A percentile compares a stretch with the other conserved stretches of the same genome.
Evolutionary conservation across 2,888 invertebrate species (phyloP).

Genomic region (Torymus auratus): DNA sequence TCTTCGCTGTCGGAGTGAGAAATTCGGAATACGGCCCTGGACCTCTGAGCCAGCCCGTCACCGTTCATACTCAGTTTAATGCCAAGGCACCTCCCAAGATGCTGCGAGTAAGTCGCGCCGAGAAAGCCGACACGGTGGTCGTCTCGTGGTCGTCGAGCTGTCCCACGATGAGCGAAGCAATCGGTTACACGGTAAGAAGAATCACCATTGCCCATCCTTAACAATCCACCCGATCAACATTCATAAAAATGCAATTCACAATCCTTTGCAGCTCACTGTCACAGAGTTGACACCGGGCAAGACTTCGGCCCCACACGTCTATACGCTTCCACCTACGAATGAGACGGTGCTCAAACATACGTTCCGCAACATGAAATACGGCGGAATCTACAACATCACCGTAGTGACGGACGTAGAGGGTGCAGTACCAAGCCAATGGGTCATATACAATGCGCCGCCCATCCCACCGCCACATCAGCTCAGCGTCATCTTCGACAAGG

Average conservation of each 20-base stretch:
- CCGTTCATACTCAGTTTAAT: slow-evolving; percentile 82
- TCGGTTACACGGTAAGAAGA: slow-evolving; percentile 81
- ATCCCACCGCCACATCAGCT: slow-evolving; percentile 83
- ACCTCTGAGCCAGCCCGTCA: slow-evolving; percentile 79
- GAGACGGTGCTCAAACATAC: slow-evolving; percentile 78
- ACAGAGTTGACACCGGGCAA: slow-evolving; percentile 77
- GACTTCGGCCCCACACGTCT: slow-evolving; percentile 68
- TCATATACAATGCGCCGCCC: slow-evolving; percentile 79
- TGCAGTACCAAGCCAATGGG: slow-evolving; percentile 77
- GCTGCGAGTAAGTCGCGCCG: slow-evolving; percentile 77
- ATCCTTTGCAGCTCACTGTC: slow-evolving; percentile 77
- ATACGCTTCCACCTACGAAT: slow-evolving; percentile 78
- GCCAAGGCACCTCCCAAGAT: slow-evolving; percentile 83
- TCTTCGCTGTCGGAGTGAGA: slow-evolving; percentile 84
- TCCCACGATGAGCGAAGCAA: slow-evolving; percentile 76
- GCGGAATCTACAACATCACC: slow-evolving; percentile 79
- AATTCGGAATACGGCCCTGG: slow-evolving; percentile 81
- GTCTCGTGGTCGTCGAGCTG: slow-evolving; percentile 87
- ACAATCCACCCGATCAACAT: not conserved
- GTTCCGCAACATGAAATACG: slow-evolving; percentile 79
- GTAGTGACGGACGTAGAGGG: slow-evolving; percentile 77
- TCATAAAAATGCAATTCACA: slow-evolving; percentile 51
- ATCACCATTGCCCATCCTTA: no score
- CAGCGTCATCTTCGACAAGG: slow-evolving; percentile 79
- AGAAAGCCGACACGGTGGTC: slow-evolving; percentile 77